Evolutionary conservation across 2,888 invertebrate species (phyloP).

Genomic region (Pteria penguin): DNA sequence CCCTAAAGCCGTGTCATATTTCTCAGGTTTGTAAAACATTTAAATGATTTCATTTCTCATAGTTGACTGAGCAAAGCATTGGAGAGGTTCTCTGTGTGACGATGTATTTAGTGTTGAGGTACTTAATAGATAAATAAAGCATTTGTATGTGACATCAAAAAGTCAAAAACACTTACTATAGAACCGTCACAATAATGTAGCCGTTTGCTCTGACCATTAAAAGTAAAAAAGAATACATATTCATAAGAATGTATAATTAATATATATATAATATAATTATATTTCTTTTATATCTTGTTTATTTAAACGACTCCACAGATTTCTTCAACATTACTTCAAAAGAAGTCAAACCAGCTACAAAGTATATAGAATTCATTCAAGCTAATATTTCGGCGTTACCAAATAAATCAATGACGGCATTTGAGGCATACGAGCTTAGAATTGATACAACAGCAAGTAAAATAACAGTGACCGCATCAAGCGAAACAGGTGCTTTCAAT

Average conservation of each 20-base stretch:
- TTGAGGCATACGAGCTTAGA: slow-evolving; percentile 61
- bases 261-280: no score
- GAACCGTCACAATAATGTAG: no score
- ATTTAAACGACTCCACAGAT: slow-evolving; percentile 35
- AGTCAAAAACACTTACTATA: no score
- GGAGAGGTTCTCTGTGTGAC: no score
- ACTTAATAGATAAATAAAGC: no score
- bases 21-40: slow-evolving; percentile 67
- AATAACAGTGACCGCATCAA: slow-evolving; percentile 56
- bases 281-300: not conserved
- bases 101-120: no score
- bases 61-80: no score
- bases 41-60: no score
- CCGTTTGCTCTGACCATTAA: no score
- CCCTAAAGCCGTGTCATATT: slow-evolving; percentile 46
- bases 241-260: no score
- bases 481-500: slow-evolving; percentile 65
- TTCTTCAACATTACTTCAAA: slow-evolving; percentile 35
- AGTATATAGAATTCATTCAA: slow-evolving; percentile 44
- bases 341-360: slow-evolving; percentile 29
- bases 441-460: slow-evolving; percentile 45
- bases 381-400: slow-evolving; percentile 36
- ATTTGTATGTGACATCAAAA: no score
- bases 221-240: no score
- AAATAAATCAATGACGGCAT: slow-evolving; percentile 29